Evolutionary conservation across 2,888 invertebrate genomes (phyloP), one percentile per base, ranked within the genome.

Genomic region (Callinectes sapidus): DNA sequence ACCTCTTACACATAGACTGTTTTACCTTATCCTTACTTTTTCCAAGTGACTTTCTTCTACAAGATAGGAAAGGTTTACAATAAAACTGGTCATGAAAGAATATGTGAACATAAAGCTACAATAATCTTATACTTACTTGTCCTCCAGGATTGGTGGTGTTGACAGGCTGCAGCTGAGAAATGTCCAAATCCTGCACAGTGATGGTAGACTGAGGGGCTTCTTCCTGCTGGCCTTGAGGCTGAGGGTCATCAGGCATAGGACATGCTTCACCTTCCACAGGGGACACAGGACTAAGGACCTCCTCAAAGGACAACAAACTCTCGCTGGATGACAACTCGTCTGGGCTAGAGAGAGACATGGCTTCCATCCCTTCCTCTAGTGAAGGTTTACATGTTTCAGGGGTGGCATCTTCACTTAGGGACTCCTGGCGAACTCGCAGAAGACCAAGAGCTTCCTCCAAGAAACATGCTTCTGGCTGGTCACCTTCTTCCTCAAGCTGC

Each of bases 391-490:
- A 42, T 14, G 86, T 39, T 16, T 54, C 86, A n/a, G 71, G 8
- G n/a, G 48, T 32, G n/a, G 28, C 10, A 42, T 71, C 28, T 5
- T 18, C 42, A 91, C 42, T 81, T 8, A 90, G 55, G 39, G 90
- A n/a, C 28, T 90, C 88, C 55, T 85, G 88, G 16, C 92, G 90
- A 28, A 32, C 23, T 13, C 42, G 81, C 18, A 98, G 96, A 95
- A 97, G 96, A 90, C 87, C 96, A 90, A 98, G 96, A 23, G 99
- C 99, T 96, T 98, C 97, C 95, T 98, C 97, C 95, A 98, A 97
- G 95, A 98, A 99, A 95, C 97, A 97, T 95, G 97, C 97, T 96
- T 99, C 99, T 0, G 98, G 97, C 95, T 97, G 97, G 81, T 95
- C 95, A 95, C 97, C 97, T 95, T 97, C 97, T 90, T 97, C 97